phyloP scores from a whole-genome alignment of 2,888 invertebrate genomes.

The Drosophila kuntzei region DNA sequence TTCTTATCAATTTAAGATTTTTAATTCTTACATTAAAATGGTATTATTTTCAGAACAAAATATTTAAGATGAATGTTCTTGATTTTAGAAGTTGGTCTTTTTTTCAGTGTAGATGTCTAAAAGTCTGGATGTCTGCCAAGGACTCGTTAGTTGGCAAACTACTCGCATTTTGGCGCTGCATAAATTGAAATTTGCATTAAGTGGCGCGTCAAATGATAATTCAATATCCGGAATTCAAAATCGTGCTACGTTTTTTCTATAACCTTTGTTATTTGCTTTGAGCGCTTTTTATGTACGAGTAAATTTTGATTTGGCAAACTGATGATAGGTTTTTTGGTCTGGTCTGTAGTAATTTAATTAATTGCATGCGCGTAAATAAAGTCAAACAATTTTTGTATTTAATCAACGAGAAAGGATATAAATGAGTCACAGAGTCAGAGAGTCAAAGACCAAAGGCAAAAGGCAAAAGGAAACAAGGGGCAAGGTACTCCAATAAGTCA shows the following conservation, averaged over 20 bases:
- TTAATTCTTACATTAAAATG: no score
- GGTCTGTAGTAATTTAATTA: constrained; percentile 67
- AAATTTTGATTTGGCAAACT: constrained; percentile 9
- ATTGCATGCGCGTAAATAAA: constrained; percentile 69
- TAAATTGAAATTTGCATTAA: constrained; percentile 75
- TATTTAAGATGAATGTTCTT: no score
- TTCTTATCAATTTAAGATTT: no score
- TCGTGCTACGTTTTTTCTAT: constrained; percentile 23
- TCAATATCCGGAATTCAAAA: constrained; percentile 65
- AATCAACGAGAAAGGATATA: constrained; percentile 72
- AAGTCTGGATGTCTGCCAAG: constrained; percentile 34
- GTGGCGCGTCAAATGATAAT: constrained; percentile 65
- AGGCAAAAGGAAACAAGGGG: constrained; percentile 10
- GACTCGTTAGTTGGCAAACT: constrained; percentile 28
- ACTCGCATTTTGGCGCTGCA: constrained; percentile 38
- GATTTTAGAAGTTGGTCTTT: no score
- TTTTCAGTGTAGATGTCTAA: constrained; percentile 3
- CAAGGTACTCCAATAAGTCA: constrained; percentile 42
- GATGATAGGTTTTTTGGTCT: constrained; percentile 24
- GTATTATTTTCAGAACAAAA: no score
- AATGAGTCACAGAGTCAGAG: constrained; percentile 53
- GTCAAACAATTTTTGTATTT: constrained; percentile 73
- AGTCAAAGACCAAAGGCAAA: constrained; percentile 34
- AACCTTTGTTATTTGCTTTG: constrained; percentile 17
- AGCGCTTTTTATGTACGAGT: constrained; percentile 26